A percentile compares a stretch with the other conserved stretches of the same genome.
These are phyloP conservation scores for Ammodytes dubius DNA, from an alignment of 2,113 vertebrate genomes.

Conservation along the genomic window DNA sequence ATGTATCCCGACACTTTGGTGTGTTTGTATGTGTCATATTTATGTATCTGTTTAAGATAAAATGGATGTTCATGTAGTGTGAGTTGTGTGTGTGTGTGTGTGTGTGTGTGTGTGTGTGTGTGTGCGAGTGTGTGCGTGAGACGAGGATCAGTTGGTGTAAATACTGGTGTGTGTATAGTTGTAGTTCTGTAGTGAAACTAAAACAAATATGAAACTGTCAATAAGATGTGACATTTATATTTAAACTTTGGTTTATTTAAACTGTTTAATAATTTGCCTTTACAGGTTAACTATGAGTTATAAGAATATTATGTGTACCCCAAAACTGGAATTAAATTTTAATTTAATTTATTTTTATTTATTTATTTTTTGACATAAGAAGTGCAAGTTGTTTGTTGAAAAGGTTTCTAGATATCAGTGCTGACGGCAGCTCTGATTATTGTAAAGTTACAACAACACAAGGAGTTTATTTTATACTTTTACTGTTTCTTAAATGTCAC, in stretches of 20 bases:
- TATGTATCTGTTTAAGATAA: constrained; percentile 61
- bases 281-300: neutral
- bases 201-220: neutral
- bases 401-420: constrained; percentile 15
- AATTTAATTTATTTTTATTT: constrained; percentile 19
- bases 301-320: neutral
- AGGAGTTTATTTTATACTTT: neutral
- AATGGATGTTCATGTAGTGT: constrained; percentile 58
- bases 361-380: constrained; percentile 3
- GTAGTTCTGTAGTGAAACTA: neutral
- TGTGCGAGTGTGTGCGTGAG: constrained; percentile 9
- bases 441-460: neutral
- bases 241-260: neutral
- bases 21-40: constrained; percentile 43
- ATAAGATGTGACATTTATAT: neutral
- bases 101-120: constrained; percentile 33
- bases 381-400: constrained; percentile 10
- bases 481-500: neutral
- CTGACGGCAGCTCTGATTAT: constrained; percentile 9
- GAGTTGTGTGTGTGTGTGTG: constrained; percentile 24
- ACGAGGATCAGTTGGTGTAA: constrained; percentile 17
- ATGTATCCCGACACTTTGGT: constrained; percentile 55
- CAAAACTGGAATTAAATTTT: neutral
- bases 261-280: constrained; percentile 1
- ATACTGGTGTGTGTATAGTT: constrained; percentile 43